phyloP scores from a whole-genome alignment of 2,888 invertebrate genomes.

The Hipparchia sbordonii region DNA sequence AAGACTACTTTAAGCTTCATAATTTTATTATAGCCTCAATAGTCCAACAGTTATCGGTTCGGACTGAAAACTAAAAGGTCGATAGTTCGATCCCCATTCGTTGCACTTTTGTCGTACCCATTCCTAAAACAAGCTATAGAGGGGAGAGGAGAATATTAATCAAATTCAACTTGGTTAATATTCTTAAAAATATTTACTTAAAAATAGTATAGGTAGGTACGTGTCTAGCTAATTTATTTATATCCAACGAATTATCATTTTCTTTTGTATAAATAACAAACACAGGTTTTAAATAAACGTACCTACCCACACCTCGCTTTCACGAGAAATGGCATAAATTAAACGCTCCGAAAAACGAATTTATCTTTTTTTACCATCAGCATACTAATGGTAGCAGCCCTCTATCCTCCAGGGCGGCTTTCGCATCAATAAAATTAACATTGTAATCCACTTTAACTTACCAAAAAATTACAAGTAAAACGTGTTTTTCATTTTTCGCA shows the following conservation, averaged over 20 bases:
- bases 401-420: constrained; percentile 68
- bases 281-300: constrained; percentile 16
- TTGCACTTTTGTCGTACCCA: too few relatives aligned
- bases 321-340: constrained; percentile 74
- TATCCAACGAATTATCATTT: background rate
- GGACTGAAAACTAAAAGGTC: too few relatives aligned
- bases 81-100: too few relatives aligned
- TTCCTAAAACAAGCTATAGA: too few relatives aligned
- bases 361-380: constrained; percentile 78
- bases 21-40: too few relatives aligned
- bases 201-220: too few relatives aligned
- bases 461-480: constrained; percentile 70
- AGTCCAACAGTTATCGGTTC: too few relatives aligned
- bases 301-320: constrained; percentile 22
- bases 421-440: constrained; percentile 81
- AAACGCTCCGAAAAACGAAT: constrained; percentile 74
- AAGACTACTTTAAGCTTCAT: too few relatives aligned
- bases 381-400: constrained; percentile 72
- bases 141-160: too few relatives aligned
- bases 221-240: background rate
- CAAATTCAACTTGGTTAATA: too few relatives aligned
- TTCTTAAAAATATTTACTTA: too few relatives aligned
- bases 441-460: constrained; percentile 78
- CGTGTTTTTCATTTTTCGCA: constrained; percentile 49
- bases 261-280: background rate